These are phyloP conservation scores for Natrix natrix DNA, from an alignment of 2,797 vertebrate species.

Conservation along the genomic window DNA sequence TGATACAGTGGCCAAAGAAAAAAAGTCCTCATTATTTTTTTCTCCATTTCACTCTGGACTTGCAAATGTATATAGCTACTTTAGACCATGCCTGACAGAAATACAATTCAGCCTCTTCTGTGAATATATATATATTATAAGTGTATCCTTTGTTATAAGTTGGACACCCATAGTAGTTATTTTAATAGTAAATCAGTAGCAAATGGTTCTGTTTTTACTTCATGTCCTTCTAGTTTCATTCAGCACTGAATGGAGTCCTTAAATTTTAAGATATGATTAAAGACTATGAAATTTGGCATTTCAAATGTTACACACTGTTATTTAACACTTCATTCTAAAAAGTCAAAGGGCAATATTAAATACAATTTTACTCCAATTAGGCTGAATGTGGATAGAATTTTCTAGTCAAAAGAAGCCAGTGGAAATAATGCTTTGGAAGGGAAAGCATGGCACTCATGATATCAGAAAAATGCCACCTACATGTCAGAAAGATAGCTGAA, in stretches of 20 bases:
- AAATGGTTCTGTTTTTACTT: neutral
- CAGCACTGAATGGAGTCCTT: accelerated
- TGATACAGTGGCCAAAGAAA: conserved; percentile 22
- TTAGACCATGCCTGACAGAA: neutral
- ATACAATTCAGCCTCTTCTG: conserved; percentile 2
- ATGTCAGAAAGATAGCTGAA: neutral
- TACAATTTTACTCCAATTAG: neutral
- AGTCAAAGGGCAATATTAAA: neutral
- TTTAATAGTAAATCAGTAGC: conserved; percentile 12
- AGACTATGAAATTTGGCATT: neutral
- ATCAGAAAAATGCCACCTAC: neutral
- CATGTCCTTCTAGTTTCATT: neutral
- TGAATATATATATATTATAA: conserved; percentile 25
- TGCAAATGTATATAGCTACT: neutral
- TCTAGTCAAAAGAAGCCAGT: neutral
- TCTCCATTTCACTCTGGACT: neutral
- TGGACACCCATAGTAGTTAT: neutral
- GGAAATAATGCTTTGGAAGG: neutral
- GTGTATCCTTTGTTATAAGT: neutral
- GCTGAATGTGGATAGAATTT: neutral
- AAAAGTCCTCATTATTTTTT: conserved; percentile 28
- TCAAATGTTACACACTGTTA: neutral
- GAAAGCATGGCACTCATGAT: neutral
- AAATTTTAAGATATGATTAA: neutral
- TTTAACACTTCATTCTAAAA: neutral